Evolutionary conservation across 1,140 invertebrate species (phyloP), one percentile per base, ranked within the genome.

Genomic region (Procambarus clarkii): DNA sequence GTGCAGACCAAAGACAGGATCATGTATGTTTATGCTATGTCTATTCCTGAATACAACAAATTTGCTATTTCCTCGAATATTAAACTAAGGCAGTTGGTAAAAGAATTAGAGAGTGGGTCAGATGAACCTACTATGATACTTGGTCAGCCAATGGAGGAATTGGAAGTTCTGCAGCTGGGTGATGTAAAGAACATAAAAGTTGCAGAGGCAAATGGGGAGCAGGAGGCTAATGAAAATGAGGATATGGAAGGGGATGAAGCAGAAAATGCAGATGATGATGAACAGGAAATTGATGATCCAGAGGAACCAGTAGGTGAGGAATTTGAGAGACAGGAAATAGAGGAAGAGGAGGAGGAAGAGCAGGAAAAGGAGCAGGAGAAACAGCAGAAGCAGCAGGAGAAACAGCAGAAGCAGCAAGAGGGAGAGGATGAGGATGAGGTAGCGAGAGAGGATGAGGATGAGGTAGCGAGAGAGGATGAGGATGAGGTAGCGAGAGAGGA

Each of bases 1-100:
- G 92, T 93, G 2, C 92, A 93, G 74, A 93, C 92, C 76, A 93
- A 93, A 92, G 92, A 93, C 69, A 89, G 92, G 60, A 93, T 93
- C 60, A 90, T 93, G 87, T 93, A 93, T 74, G 92, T 93, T 15
- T 93, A 93, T 77, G 89, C 92, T 50, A 93, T 93, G 92, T 93
- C 92, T 64, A 93, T 93, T 82, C 92, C 92, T 48, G 92, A 93
- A 82, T 93, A 93, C 60, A 93, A 93, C 71, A 92, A 92, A 83
- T 93, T 93, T 86, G 92, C 92, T 71, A 86, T 93, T 76, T 91
- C 90, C 3, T 93, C 92, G 5, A 93, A 93, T 74, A 92, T 93
- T 21, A 93, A 93, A 48, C 76, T 93, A 21, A 89, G 92, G 77
- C 86, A 93, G 80, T 83, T 93, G 15, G 90, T 93, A n/a, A 93